Conservation (phyloP, 1,140 invertebrate species). For the Brachionus paranguensis region DNA sequence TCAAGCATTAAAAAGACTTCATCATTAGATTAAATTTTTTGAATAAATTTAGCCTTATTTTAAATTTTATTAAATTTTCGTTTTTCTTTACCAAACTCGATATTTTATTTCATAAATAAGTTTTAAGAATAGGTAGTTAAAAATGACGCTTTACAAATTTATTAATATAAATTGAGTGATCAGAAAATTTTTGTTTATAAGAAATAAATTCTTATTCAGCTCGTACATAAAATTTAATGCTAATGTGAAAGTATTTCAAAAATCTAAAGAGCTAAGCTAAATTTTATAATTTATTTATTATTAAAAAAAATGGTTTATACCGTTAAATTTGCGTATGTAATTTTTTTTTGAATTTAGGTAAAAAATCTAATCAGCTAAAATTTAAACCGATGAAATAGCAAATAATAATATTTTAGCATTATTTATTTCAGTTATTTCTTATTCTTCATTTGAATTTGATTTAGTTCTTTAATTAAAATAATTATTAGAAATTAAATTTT, state of each 20-base stretch:
- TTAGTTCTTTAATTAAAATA: no score
- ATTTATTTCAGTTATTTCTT: neutral
- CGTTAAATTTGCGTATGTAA: neutral
- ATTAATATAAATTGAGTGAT: no score
- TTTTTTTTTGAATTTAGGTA: neutral
- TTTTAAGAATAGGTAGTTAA: no score
- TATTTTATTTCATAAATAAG: no score
- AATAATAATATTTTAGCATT: neutral
- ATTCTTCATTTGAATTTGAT: no score
- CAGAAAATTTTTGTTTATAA: no score
- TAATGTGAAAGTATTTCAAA: no score
- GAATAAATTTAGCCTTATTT: neutral
- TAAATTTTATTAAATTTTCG: neutral
- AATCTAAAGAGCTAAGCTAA: neutral
- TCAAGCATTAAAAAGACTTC: neutral
- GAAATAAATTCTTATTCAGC: no score
- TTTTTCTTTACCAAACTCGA: no score
- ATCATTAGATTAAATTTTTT: neutral
- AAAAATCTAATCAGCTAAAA: neutral
- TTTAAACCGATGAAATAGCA: no score
- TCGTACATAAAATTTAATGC: no score
- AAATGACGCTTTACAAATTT: no score
- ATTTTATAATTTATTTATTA: neutral
- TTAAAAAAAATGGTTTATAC: neutral
- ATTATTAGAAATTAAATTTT: neutral